Conservation (phyloP, 2,888 invertebrate species). For the Conistra vaccinii region DNA sequence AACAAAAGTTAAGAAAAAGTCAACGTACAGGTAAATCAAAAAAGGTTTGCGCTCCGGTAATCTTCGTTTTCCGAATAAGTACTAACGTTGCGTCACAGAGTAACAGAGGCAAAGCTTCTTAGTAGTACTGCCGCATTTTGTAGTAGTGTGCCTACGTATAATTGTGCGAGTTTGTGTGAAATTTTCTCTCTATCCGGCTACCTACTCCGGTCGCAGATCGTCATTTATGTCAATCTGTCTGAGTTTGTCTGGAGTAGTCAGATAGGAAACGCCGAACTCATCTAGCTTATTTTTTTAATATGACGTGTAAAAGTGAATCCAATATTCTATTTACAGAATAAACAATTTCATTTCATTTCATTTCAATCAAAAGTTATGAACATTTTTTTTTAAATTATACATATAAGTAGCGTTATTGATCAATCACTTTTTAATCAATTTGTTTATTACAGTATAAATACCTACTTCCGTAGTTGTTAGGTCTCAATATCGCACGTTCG, state of each 20-base stretch:
- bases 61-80: neutral
- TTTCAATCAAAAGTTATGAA: neutral
- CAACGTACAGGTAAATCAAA: slow-evolving; percentile 64
- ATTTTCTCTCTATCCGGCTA: neutral
- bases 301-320: no score
- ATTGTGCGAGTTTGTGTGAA: neutral
- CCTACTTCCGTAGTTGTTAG: neutral
- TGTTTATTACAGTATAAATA: neutral
- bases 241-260: no score
- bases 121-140: no score
- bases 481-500: neutral
- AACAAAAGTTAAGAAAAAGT: slow-evolving; percentile 69
- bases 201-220: neutral
- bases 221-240: neutral
- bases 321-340: no score
- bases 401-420: no score
- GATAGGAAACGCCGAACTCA: no score
- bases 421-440: neutral
- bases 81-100: neutral
- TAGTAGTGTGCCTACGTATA: neutral
- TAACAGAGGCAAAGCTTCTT: neutral
- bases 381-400: no score
- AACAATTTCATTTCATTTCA: no score
- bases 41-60: slow-evolving; percentile 5
- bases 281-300: no score